Evolutionary conservation across 2,888 invertebrate genomes (phyloP).

Genomic region (Drosophila macrospina): DNA sequence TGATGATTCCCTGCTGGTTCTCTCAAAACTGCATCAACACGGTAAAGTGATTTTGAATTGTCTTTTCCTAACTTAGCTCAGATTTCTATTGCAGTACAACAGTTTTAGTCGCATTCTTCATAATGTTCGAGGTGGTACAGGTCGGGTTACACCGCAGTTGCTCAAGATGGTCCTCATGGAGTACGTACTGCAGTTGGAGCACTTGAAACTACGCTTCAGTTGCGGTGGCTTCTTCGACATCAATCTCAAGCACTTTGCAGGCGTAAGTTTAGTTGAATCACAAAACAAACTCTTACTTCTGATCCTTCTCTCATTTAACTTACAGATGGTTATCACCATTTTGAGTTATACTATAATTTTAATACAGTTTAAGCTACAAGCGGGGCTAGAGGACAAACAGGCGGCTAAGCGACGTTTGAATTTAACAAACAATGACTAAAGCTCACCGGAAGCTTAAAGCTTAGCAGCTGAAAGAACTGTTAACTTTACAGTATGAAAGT

Average conservation of each 20-base stretch:
- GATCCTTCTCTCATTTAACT: neutral
- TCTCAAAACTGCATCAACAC: constrained; percentile 73
- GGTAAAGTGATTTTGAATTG: constrained; percentile 44
- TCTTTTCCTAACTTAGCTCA: neutral
- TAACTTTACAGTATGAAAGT: neutral
- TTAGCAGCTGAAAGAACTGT: constrained; percentile 11
- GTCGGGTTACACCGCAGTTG: constrained; percentile 1
- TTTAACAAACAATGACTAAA: neutral
- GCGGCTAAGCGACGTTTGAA: neutral
- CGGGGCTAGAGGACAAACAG: constrained; percentile 17
- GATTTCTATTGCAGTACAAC: constrained; percentile 61
- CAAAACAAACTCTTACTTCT: neutral
- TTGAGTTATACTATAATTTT: constrained; percentile 76
- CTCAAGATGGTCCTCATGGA: constrained; percentile 73
- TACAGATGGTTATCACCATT: constrained; percentile 32
- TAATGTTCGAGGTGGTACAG: constrained; percentile 57
- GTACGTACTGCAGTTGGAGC: constrained; percentile 79
- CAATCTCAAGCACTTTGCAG: constrained; percentile 77
- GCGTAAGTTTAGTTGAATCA: constrained; percentile 54
- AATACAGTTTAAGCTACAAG: constrained; percentile 82
- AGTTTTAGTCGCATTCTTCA: constrained; percentile 67
- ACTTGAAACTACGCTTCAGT: constrained; percentile 75
- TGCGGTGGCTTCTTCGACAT: constrained; percentile 81
- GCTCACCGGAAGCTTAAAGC: constrained; percentile 17
- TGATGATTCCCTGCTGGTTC: constrained; percentile 72